Evolutionary conservation across 2,113 vertebrate species (phyloP).

Genomic region (Melanostigma gelatinosum): DNA sequence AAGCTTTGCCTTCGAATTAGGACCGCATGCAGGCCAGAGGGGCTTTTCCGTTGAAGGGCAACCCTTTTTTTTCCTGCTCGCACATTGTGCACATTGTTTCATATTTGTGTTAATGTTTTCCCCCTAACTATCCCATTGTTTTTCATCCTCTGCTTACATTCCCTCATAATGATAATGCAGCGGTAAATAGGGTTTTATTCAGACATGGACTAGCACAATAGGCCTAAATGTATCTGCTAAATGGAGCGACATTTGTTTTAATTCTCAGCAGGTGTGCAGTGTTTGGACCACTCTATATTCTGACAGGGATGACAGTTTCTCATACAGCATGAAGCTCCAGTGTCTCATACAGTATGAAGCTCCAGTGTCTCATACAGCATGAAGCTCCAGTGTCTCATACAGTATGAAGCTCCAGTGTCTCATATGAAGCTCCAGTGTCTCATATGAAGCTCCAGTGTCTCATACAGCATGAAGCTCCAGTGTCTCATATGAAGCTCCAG

Average conservation of each 20-base stretch:
- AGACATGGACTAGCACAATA: conserved; percentile 49
- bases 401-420: too few species aligned
- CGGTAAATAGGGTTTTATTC: conserved; percentile 65
- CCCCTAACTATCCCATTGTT: conserved; percentile 52
- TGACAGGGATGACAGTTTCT: conserved; percentile 1
- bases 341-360: background rate
- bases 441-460: too few species aligned
- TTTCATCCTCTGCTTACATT: conserved; percentile 52
- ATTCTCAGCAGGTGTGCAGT: conserved; percentile 70
- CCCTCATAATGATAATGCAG: conserved; percentile 65
- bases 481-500: too few species aligned
- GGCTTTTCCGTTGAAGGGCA: conserved; percentile 66
- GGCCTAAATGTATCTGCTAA: conserved; percentile 62
- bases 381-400: too few species aligned
- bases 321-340: background rate
- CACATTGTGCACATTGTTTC: conserved; percentile 53
- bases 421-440: too few species aligned
- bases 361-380: too few species aligned
- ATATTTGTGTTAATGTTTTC: conserved; percentile 62
- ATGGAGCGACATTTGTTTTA: conserved; percentile 56
- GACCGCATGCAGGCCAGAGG: conserved; percentile 65
- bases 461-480: too few species aligned
- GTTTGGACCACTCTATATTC: conserved; percentile 19
- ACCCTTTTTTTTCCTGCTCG: background rate
- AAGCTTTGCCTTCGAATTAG: conserved; percentile 81